These are phyloP conservation scores for Pterocles orientalis DNA, from an alignment of 2,113 vertebrate genomes.

Conservation along the genomic window DNA sequence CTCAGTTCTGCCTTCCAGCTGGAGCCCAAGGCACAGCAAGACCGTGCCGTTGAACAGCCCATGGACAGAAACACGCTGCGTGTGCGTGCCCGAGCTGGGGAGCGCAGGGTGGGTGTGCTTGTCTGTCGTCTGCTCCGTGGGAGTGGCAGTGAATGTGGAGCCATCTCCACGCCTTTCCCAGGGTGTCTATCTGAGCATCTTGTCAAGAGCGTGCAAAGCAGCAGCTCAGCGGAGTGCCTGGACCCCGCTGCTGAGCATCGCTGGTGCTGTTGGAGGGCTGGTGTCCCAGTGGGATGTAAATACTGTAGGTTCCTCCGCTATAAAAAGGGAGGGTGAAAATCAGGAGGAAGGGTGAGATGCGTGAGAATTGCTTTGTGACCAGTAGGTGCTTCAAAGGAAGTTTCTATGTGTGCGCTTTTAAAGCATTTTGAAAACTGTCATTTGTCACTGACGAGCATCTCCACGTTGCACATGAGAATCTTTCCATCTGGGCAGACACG, in stretches of 20 bases:
- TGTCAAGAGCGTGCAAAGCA: not conserved
- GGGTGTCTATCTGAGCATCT: not conserved
- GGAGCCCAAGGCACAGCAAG: not conserved
- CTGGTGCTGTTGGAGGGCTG: not conserved
- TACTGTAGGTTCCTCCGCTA: not conserved
- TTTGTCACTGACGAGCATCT: not conserved
- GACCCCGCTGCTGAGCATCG: rapidly evolving
- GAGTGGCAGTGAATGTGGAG: not conserved
- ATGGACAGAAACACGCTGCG: not conserved
- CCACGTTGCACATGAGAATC: not conserved
- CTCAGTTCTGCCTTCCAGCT: not conserved
- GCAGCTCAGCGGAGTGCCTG: rapidly evolving
- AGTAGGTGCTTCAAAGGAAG: not conserved
- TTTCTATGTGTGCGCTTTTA: rapidly evolving
- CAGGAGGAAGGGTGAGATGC: rapidly evolving
- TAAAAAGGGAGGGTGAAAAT: not conserved
- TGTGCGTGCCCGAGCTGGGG: rapidly evolving
- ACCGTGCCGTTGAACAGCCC: not conserved
- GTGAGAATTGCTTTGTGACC: not conserved
- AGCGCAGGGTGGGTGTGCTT: not conserved
- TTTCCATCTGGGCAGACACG: not conserved
- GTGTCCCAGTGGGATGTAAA: not conserved
- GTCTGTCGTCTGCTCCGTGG: not conserved
- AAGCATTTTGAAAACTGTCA: not conserved
- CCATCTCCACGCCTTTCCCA: not conserved